Base-by-base conservation (phyloP, 1,140 invertebrate genomes). In the Danaus plexippus region DNA sequence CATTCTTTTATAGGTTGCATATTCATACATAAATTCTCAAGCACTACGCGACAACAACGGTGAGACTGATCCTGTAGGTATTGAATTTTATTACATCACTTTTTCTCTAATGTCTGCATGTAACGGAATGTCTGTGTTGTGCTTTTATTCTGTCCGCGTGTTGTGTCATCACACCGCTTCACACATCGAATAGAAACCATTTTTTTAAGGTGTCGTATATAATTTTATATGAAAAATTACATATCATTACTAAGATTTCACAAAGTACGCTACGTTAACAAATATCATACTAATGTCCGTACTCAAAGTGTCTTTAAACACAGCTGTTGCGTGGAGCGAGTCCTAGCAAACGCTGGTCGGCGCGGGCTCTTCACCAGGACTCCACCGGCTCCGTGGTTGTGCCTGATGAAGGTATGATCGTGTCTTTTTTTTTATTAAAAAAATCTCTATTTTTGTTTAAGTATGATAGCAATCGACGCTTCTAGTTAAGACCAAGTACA, bases 361-460 rank as follows among this genome's bases (percentile, higher is more conserved):
- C 71, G 12, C 64, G 73, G 9, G 67, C 57, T 12, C 63, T 84
- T 45, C 85, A 84, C 18, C 90, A 93, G 75, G 92, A 93, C 76
- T 92, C 92, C 0, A 91, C 90, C 1, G 92, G 92, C 42, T 93
- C 92, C 64, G 90, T 93, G 9, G 91, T 90, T 32, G 88, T 92
- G 3, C 88, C 89, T 11, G 90, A 90, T 59, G 89, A 87, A 68
- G 87, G 85, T 85, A 54, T 43, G 18, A 22, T 10, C 42, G 4
- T 43, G 9, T 51, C 10, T 9, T 0, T 13, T 43, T 32, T 40
- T 50, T 40, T n/a, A n/a, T n/a, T 18, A 22, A 22, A 22, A 22
- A 22, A 22, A 22, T 2, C 18, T 22, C 18, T 22, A 22, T 2
- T 22, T 22, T 22, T 22, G 18, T 22, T 22, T 22, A 22, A 22